These are phyloP conservation scores for Platygyra sinensis DNA, from an alignment of 64 coral and sea anemone species.

Conservation along the genomic window DNA sequence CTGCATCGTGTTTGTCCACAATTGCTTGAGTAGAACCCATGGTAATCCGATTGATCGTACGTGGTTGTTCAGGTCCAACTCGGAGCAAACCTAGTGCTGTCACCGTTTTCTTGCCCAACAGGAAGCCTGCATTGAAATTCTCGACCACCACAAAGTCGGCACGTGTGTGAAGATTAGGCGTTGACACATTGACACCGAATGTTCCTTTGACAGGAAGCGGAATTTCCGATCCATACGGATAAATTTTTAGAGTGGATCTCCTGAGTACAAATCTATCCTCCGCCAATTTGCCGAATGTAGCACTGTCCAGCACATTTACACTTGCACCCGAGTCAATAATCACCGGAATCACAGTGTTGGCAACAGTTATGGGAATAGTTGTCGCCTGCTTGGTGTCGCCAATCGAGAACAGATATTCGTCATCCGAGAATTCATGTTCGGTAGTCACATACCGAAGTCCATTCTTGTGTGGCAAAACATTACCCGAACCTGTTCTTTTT, in stretches of 20 bases:
- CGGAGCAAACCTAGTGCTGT: constrained; percentile 10
- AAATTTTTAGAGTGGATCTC: neutral
- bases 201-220: constrained; percentile 22
- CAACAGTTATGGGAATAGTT: neutral
- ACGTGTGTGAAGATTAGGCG: neutral
- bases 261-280: neutral
- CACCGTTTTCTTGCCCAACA: constrained; percentile 12
- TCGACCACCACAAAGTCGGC: constrained; percentile 8
- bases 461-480: too few species aligned
- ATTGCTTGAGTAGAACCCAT: neutral
- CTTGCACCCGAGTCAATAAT: constrained; percentile 25
- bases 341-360: neutral
- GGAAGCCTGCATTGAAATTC: neutral
- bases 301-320: constrained; percentile 13
- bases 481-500: too few species aligned
- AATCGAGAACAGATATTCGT: neutral
- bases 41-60: neutral
- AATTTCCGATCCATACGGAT: neutral
- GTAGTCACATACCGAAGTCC: too few species aligned
- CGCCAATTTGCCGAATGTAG: neutral
- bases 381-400: neutral
- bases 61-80: constrained; percentile 10
- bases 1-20: constrained; percentile 17
- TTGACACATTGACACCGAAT: neutral
- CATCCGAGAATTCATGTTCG: too few species aligned